Percentiles rank a stretch among this genome's conserved stretches.
Evolutionary conservation across 2,113 vertebrate genomes (phyloP).

Genomic region (Parus major): DNA sequence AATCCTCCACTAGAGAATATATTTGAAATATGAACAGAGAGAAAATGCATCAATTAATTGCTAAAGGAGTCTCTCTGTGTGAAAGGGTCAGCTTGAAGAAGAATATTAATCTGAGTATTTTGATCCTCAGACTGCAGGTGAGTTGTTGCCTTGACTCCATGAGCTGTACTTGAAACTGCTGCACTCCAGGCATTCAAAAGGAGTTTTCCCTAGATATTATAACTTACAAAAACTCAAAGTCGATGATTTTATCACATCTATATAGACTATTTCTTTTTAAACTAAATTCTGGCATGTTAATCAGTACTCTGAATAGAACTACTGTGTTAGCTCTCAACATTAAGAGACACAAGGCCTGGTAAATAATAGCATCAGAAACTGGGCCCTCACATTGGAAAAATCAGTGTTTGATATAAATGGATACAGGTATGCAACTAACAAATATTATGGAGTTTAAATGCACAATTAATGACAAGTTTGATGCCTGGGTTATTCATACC

Average conservation of each 20-base stretch:
- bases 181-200: background rate
- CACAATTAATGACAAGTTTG: background rate
- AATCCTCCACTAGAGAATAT: background rate
- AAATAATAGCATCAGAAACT: background rate
- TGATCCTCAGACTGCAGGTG: background rate
- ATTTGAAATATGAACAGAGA: background rate
- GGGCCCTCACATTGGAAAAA: background rate
- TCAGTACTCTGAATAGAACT: background rate
- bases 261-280: background rate
- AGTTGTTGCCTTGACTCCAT: background rate
- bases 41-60: background rate
- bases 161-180: slow-evolving; percentile 9
- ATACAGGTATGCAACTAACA: background rate
- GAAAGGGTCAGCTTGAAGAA: background rate
- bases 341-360: background rate
- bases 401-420: background rate
- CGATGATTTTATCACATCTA: background rate
- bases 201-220: background rate
- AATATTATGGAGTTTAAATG: background rate
- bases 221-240: background rate
- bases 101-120: background rate
- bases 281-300: background rate
- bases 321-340: background rate
- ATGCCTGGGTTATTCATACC: background rate
- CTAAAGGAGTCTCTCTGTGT: background rate